phyloP scores from a whole-genome alignment of 2,888 invertebrate species.

The Mongoloraphidia duomilia region DNA sequence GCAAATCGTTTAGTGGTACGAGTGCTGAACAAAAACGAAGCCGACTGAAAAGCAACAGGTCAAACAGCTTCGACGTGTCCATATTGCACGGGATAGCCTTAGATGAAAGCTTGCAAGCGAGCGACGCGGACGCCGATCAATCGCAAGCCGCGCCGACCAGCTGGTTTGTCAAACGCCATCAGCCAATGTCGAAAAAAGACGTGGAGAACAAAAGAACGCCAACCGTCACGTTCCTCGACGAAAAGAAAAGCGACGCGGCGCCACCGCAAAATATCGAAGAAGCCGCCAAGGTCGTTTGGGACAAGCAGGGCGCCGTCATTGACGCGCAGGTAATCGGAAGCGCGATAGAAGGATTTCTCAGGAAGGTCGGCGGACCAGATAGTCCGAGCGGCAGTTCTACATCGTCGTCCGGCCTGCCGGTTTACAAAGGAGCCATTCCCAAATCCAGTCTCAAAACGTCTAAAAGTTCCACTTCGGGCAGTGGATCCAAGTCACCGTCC shows the following conservation, averaged over 20 bases:
- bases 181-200: slow-evolving; percentile 49
- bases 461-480: slow-evolving; percentile 12
- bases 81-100: slow-evolving; percentile 42
- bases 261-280: slow-evolving; percentile 15
- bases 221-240: slow-evolving; percentile 43
- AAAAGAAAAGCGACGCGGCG: slow-evolving; percentile 37
- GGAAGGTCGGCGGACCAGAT: slow-evolving; percentile 39
- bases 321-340: slow-evolving; percentile 70
- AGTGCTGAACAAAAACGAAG: slow-evolving; percentile 36
- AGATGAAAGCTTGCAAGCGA: slow-evolving; percentile 18
- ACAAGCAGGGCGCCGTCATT: slow-evolving; percentile 60
- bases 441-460: slow-evolving; percentile 20
- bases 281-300: slow-evolving; percentile 50
- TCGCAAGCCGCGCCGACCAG: slow-evolving; percentile 37
- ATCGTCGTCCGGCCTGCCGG: slow-evolving; percentile 20
- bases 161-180: slow-evolving; percentile 67
- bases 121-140: slow-evolving; percentile 24
- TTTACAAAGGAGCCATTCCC: slow-evolving; percentile 29
- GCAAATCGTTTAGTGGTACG: slow-evolving; percentile 16
- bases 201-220: slow-evolving; percentile 32
- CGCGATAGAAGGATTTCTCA: slow-evolving; percentile 71
- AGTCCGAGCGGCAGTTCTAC: slow-evolving; percentile 18
- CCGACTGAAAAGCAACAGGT: slow-evolving; percentile 54
- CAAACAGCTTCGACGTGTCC: slow-evolving; percentile 74
- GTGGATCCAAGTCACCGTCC: slow-evolving; percentile 9